Conservation (phyloP, 2,797 vertebrate genomes). For the Choloepus didactylus region DNA sequence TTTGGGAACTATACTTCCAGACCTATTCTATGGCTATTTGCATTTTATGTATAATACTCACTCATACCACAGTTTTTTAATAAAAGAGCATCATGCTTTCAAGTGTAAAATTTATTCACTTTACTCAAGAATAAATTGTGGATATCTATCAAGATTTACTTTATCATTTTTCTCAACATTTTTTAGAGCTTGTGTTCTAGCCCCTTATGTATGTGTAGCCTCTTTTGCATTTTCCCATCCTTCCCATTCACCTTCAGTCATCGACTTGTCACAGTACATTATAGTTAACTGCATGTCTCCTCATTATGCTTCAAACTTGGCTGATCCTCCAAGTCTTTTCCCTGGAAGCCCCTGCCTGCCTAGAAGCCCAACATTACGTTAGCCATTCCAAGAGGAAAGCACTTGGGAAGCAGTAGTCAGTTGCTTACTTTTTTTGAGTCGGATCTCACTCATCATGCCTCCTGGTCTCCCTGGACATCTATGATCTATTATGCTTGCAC, state of each 20-base stretch:
- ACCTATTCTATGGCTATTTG: not conserved
- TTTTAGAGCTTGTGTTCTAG: not conserved
- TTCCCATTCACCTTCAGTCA: not conserved
- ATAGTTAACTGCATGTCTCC: not conserved
- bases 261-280: rapidly evolving
- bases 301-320: not conserved
- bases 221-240: not conserved
- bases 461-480: not conserved
- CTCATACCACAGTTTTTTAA: not conserved
- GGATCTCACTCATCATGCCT: not conserved
- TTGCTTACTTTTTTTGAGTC: not conserved
- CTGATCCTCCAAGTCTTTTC: not conserved
- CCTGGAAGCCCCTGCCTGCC: not conserved
- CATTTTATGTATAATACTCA: not conserved
- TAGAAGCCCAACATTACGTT: not conserved
- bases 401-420: not conserved
- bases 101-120: not conserved
- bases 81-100: not conserved
- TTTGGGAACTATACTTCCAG: not conserved
- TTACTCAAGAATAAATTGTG: not conserved
- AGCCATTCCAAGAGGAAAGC: not conserved
- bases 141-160: not conserved
- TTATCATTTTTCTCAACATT: not conserved
- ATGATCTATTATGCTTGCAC: not conserved
- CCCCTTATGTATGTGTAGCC: not conserved